Evolutionary conservation across 2,797 vertebrate genomes (phyloP).

Genomic region (Odontamblyopus lacepedii): DNA sequence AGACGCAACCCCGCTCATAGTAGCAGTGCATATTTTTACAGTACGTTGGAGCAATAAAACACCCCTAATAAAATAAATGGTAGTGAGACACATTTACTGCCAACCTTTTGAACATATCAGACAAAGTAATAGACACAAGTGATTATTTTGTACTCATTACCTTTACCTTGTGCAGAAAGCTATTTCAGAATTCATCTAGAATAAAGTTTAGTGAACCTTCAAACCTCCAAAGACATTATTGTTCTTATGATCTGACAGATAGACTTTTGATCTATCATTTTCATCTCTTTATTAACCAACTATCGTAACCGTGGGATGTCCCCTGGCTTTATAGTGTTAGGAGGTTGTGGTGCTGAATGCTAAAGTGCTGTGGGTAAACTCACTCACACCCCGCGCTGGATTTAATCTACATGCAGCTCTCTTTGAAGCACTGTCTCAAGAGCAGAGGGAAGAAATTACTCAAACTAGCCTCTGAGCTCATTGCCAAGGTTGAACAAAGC

Average conservation of each 20-base stretch:
- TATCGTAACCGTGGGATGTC: background rate
- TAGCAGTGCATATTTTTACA: too few species aligned
- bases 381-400: constrained; percentile 7
- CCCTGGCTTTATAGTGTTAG: background rate
- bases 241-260: background rate
- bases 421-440: constrained; percentile 45
- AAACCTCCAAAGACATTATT: background rate
- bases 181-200: background rate
- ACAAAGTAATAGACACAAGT: background rate
- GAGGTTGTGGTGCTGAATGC: constrained; percentile 37
- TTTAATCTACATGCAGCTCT: constrained; percentile 63
- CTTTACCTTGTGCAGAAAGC: background rate
- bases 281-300: background rate
- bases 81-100: background rate
- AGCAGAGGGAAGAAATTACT: constrained; percentile 45
- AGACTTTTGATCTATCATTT: background rate
- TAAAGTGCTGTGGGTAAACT: constrained; percentile 34
- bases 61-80: background rate
- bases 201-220: background rate
- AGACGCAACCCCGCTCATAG: too few species aligned
- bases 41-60: background rate
- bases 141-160: too few species aligned
- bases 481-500: constrained; percentile 59
- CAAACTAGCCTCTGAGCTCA: constrained; percentile 36
- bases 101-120: background rate